Evolutionary conservation across 2,113 vertebrate genomes (phyloP), one percentile per base, ranked within the genome.

Genomic region (Megaceryle maxima): DNA sequence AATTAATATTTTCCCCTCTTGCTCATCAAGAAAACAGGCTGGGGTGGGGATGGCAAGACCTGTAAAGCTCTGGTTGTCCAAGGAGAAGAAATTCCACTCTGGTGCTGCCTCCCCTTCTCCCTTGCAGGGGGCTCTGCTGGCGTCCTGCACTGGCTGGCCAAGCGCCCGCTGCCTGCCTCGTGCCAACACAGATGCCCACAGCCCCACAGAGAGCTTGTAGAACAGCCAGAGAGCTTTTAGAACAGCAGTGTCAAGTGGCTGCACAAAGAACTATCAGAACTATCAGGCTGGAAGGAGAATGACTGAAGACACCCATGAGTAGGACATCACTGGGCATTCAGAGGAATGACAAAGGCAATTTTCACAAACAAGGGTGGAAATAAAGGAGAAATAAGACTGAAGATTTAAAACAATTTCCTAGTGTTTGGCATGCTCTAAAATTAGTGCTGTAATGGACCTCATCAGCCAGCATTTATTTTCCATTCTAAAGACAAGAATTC

Each of bases 381-480:
- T 77, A 81, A 70, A 96, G 51, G 57, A 92, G 77, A 94, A 92
- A 86, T 44, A 33, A 92, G 66, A 46, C 46, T 62, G 70, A 79
- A 78, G 83, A 69, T 22, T 69, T 67, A 80, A 96, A 95, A 83
- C 86, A 84, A 84, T 91, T 91, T 96, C 86, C 92, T 89, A 76
- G 81, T 76, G 81, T 90, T 95, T 84, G 91, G 83, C 86, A 87
- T 3, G 66, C 88, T 96, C 95, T 94, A 94, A 93, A 96, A 94
- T 96, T 93, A 96, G 94, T 72, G 86, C 88, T 46, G 73, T 92
- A 94, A 94, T 91, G 67, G 88, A 84, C 75, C 91, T 97, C 92
- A 96, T 96, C 91, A 96, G 74, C 81, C 86, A 94, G 92, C 92
- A 87, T 75, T 95, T 96, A 92, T 92, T 64, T 88, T 81, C 88